Evolutionary conservation across 1,140 invertebrate genomes (phyloP), one percentile per base, ranked within the genome.

Genomic region (Eriocheir sinensis): DNA sequence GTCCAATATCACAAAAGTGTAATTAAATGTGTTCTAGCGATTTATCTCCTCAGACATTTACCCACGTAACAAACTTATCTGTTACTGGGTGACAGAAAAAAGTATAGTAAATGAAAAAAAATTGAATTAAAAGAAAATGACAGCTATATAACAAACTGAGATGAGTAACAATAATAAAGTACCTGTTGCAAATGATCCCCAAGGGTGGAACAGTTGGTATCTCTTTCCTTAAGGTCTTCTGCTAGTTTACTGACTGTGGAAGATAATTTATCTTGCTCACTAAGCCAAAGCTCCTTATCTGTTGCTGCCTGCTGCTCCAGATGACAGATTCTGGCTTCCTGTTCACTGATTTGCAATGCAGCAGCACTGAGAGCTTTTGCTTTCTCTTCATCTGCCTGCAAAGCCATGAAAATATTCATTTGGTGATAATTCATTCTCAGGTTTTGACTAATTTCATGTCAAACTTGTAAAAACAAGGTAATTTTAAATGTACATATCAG

Each of bases 331-430:
- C 21, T 48, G 36, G 40, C 89, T 38, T 91, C 89, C 12, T 83
- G 93, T 21, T 72, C 72, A 40, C 38, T 86, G 40, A 94, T 91
- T 40, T 91, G 53, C 4, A 79, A 60, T n/a, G 30, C 27, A 27
- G 93, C 89, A 60, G 79, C 89, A 15, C 15, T 85, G 30, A 94
- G 79, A 27, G 93, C 93, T 17, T 94, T 44, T 0, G 41, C 4
- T 86, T 94, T 91, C 72, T 94, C 80, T 72, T 60, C 32, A 15
- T 32, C 21, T n/a, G 12, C 93, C 93, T 94, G 79, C 17, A 91
- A 91, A n/a, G 60, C 60, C 60, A 72, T 72, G 27, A 72, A 38
- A 12, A 44, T 44, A n/a, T n/a, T n/a, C n/a, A n/a, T n/a, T n/a
- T n/a, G n/a, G n/a, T n/a, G n/a, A n/a, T n/a, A n/a, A n/a, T n/a